Evolutionary conservation across 2,113 vertebrate species (phyloP).

Genomic region (Etheostoma cragini): DNA sequence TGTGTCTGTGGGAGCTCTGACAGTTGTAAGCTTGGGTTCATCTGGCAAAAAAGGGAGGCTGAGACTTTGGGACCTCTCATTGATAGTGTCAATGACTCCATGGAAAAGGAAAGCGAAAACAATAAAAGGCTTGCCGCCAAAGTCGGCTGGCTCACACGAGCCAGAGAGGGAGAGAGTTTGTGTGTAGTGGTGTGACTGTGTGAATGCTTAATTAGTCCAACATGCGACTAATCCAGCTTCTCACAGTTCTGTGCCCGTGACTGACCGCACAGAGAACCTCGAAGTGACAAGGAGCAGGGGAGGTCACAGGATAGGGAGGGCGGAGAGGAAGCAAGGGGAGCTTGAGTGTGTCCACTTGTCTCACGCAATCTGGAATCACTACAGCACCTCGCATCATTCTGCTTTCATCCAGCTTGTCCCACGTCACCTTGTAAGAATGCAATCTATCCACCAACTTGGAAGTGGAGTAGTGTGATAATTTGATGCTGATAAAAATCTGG

Average conservation of each 20-base stretch:
- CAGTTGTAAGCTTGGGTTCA: slow-evolving; percentile 54
- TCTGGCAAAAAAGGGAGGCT: slow-evolving; percentile 54
- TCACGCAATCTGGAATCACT: slow-evolving; percentile 73
- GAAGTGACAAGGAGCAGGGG: slow-evolving; percentile 60
- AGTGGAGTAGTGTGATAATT: slow-evolving; percentile 59
- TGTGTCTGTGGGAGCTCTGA: slow-evolving; percentile 48
- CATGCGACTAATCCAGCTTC: slow-evolving; percentile 57
- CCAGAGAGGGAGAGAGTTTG: slow-evolving; percentile 34
- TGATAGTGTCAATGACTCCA: slow-evolving; percentile 74
- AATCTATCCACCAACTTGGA: slow-evolving; percentile 67
- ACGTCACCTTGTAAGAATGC: slow-evolving; percentile 69
- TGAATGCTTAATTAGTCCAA: slow-evolving; percentile 74
- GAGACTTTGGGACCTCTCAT: slow-evolving; percentile 58
- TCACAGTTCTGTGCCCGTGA: slow-evolving; percentile 50
- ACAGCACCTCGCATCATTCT: slow-evolving; percentile 42
- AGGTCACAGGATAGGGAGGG: slow-evolving; percentile 52
- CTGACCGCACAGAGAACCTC: slow-evolving; percentile 60
- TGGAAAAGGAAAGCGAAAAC: slow-evolving; percentile 76
- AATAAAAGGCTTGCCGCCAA: slow-evolving; percentile 68
- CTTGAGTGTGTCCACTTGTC: slow-evolving; percentile 63
- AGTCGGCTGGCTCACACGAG: slow-evolving; percentile 54
- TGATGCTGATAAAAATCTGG: slow-evolving; percentile 72
- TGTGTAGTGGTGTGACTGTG: slow-evolving; percentile 52
- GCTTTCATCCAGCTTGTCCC: slow-evolving; percentile 55
- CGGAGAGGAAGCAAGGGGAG: slow-evolving; percentile 36